Conservation (phyloP, 2,113 vertebrate species). For the Alosa alosa region DNA sequence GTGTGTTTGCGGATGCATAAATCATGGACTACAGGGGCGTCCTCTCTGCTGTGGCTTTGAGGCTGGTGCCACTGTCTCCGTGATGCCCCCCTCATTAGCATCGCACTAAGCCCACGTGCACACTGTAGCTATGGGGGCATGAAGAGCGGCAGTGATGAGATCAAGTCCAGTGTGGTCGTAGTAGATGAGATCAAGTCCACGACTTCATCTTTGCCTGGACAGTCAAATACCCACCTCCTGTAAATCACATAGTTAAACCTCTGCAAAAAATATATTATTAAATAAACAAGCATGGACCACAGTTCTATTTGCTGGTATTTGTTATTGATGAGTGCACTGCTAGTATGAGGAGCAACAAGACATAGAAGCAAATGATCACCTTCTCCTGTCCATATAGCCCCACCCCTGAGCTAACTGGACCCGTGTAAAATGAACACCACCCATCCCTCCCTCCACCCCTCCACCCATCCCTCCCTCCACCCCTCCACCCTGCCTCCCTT, state of each 20-base stretch:
- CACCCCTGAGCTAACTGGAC: too few relatives aligned
- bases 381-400: background rate
- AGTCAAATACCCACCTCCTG: background rate
- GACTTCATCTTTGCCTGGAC: background rate
- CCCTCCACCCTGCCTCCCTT: too few relatives aligned
- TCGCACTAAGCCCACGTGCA: background rate
- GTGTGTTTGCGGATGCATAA: conserved; percentile 11
- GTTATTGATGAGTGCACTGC: too few relatives aligned
- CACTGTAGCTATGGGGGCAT: too few relatives aligned
- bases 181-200: background rate
- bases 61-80: background rate
- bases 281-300: too few relatives aligned
- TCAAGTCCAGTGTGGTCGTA: background rate
- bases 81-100: background rate
- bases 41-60: conserved; percentile 10
- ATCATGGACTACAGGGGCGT: background rate
- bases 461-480: too few relatives aligned
- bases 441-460: too few relatives aligned
- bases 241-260: background rate
- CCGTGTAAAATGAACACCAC: too few relatives aligned
- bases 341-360: background rate
- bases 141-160: background rate
- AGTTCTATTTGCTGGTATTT: too few relatives aligned
- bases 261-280: too few relatives aligned
- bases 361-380: background rate